These are phyloP conservation scores for Channa maculata DNA, from an alignment of 2,113 vertebrate genomes.

Conservation along the genomic window DNA sequence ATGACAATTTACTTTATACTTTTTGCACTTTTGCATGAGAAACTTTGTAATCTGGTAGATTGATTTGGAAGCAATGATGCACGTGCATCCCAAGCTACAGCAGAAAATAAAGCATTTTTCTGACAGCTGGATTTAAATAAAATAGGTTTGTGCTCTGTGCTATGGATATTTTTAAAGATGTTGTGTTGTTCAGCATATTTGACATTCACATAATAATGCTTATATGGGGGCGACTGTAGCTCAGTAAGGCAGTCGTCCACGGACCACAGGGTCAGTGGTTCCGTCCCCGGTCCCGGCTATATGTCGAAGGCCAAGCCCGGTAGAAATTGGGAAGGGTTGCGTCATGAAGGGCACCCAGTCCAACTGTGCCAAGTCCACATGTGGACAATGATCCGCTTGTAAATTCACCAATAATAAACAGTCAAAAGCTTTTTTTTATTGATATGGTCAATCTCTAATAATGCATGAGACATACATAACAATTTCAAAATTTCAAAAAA, in stretches of 20 bases:
- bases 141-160: constrained; percentile 45
- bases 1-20: constrained; percentile 40
- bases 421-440: too few relatives aligned
- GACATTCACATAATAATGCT: constrained; percentile 22
- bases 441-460: background rate
- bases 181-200: constrained; percentile 18
- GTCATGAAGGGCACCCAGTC: too few relatives aligned
- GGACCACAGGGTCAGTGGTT: too few relatives aligned
- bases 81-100: constrained; percentile 39
- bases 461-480: too few relatives aligned
- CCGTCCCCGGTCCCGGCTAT: too few relatives aligned
- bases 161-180: constrained; percentile 42
- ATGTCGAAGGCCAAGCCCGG: too few relatives aligned
- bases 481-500: too few relatives aligned
- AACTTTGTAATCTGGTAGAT: constrained; percentile 43
- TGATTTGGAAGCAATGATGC: constrained; percentile 52
- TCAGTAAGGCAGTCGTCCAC: too few relatives aligned
- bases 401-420: constrained; percentile 14
- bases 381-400: background rate
- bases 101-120: constrained; percentile 37
- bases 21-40: constrained; percentile 52
- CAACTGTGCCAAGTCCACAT: too few relatives aligned
- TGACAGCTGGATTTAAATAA: constrained; percentile 62
- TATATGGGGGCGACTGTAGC: too few relatives aligned
- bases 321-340: too few relatives aligned